phyloP scores from a whole-genome alignment of 2,888 invertebrate genomes.

The Cynaeus angustus region DNA sequence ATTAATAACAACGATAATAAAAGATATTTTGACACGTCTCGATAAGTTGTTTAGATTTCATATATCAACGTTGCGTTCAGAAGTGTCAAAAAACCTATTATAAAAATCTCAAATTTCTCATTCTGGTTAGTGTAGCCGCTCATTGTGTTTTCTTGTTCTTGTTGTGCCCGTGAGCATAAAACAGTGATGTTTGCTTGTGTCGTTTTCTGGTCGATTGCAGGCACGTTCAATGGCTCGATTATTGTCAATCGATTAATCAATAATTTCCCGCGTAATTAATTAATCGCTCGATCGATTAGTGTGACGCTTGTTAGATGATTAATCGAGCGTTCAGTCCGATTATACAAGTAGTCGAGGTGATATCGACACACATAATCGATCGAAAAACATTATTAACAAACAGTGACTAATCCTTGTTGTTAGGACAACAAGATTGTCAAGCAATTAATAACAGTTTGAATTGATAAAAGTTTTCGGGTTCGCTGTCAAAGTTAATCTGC shows the following conservation, averaged over 20 bases:
- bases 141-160: too few species aligned
- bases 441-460: slow-evolving; percentile 28
- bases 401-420: slow-evolving; percentile 27
- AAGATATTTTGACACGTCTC: too few species aligned
- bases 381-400: slow-evolving; percentile 32
- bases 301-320: slow-evolving; percentile 38
- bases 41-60: too few species aligned
- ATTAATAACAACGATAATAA: too few species aligned
- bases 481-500: slow-evolving; percentile 61
- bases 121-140: too few species aligned
- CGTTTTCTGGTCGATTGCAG: neutral
- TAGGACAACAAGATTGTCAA: slow-evolving; percentile 29
- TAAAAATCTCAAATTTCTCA: too few species aligned
- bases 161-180: too few species aligned
- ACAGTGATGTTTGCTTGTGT: neutral
- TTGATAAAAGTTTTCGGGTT: slow-evolving; percentile 21
- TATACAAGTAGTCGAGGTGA: slow-evolving; percentile 28
- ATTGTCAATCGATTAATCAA: slow-evolving; percentile 37
- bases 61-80: too few species aligned
- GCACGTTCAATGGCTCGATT: slow-evolving; percentile 1
- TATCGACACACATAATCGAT: slow-evolving; percentile 31
- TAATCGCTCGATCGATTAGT: slow-evolving; percentile 42
- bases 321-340: slow-evolving; percentile 37
- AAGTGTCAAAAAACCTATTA: too few species aligned
- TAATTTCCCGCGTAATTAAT: slow-evolving; percentile 37